Conservation (phyloP, 2,797 vertebrate genomes). For the Acanthurus leucopareius region DNA sequence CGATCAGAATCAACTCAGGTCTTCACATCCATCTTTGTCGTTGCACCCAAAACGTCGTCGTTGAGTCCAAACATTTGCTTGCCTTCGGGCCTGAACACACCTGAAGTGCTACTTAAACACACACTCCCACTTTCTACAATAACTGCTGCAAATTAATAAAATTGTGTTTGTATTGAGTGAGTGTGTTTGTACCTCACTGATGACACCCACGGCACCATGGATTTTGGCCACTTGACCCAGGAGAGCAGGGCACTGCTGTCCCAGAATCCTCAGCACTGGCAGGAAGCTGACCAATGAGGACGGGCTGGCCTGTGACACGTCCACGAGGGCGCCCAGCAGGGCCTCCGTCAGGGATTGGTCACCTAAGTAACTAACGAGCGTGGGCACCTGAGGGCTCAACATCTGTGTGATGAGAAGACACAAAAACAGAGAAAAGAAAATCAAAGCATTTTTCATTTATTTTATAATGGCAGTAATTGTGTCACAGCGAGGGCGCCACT, state of each 20-base stretch:
- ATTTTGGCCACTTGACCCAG: constrained; percentile 92
- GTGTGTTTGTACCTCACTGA: constrained; percentile 88
- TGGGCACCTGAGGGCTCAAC: constrained; percentile 89
- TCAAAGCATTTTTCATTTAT: not conserved
- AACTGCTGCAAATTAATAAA: not conserved
- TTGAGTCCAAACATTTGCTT: not conserved
- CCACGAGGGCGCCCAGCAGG: constrained; percentile 87
- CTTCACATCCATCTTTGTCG: not conserved
- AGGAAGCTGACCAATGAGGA: constrained; percentile 87
- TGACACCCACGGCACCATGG: constrained; percentile 91
- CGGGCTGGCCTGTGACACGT: constrained; percentile 90
- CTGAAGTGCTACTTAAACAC: not conserved
- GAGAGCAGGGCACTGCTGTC: constrained; percentile 86
- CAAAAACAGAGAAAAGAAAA: not conserved
- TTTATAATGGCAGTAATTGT: not conserved
- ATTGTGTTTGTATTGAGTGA: not conserved
- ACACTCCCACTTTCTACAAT: not conserved
- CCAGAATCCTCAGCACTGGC: constrained; percentile 84
- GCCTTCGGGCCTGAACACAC: not conserved
- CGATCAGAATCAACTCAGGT: not conserved
- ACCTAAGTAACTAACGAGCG: constrained; percentile 84
- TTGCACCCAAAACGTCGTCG: no score
- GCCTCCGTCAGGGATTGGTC: constrained; percentile 87
- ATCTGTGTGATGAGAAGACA: constrained; percentile 78
- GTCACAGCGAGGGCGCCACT: not conserved